These are phyloP conservation scores for Corydoras maculifer DNA, from an alignment of 2,113 vertebrate species.

Conservation along the genomic window DNA sequence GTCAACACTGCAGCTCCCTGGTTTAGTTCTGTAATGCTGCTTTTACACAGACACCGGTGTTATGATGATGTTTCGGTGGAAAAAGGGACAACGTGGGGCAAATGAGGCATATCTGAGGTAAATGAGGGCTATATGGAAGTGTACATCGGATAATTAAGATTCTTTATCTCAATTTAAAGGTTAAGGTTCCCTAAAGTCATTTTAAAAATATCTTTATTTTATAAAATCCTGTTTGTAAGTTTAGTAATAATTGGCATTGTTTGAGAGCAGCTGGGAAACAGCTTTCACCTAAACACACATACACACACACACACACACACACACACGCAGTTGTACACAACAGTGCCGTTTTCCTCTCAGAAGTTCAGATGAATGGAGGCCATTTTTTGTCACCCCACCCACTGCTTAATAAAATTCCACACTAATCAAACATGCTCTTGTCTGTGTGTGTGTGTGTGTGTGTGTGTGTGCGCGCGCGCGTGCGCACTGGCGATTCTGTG, in stretches of 20 bases:
- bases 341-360: conserved; percentile 57
- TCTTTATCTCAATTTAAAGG: too few relatives aligned
- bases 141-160: too few relatives aligned
- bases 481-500: background rate
- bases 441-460: conserved; percentile 53
- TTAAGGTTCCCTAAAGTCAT: too few relatives aligned
- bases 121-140: background rate
- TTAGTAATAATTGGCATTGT: background rate
- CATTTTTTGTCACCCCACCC: conserved; percentile 64
- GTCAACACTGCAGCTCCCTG: too few relatives aligned
- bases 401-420: conserved; percentile 73
- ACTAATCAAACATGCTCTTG: conserved; percentile 77
- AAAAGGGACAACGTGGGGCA: background rate
- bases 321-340: conserved; percentile 48
- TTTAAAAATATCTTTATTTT: too few relatives aligned
- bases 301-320: conserved; percentile 20
- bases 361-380: conserved; percentile 67
- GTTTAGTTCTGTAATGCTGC: too few relatives aligned
- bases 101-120: background rate
- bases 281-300: background rate
- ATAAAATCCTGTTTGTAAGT: background rate
- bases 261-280: conserved; percentile 5
- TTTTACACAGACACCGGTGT: too few relatives aligned
- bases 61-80: background rate
- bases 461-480: conserved; percentile 1